These are phyloP conservation scores for Aproaerema taeniolella DNA, from an alignment of 2,888 invertebrate species.

Conservation along the genomic window DNA sequence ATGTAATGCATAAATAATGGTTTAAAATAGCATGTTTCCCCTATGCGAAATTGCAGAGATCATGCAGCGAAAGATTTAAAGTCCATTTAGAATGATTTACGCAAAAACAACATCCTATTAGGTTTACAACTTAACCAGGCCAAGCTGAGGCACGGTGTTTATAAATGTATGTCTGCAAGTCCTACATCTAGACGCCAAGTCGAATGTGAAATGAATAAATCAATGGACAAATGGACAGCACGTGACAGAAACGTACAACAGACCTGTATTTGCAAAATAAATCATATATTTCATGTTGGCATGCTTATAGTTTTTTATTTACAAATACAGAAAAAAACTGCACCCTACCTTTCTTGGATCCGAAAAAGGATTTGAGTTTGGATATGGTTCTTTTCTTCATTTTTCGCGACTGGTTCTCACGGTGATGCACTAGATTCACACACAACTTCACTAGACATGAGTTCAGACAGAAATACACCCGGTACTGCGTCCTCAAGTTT, in stretches of 20 bases:
- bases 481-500: slow-evolving; percentile 70
- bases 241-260: slow-evolving; percentile 26
- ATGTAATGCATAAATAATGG: not conserved
- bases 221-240: slow-evolving; percentile 15
- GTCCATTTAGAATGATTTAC: not conserved
- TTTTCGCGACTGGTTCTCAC: slow-evolving; percentile 29
- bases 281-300: not conserved
- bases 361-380: slow-evolving; percentile 65
- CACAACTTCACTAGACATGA: slow-evolving; percentile 51
- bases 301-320: no score
- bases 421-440: slow-evolving; percentile 36
- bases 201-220: slow-evolving; percentile 6
- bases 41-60: not conserved
- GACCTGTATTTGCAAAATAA: slow-evolving; percentile 20
- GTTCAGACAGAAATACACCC: slow-evolving; percentile 68
- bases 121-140: not conserved
- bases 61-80: not conserved
- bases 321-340: no score
- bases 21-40: not conserved
- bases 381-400: slow-evolving; percentile 72
- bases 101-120: not conserved
- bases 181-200: slow-evolving; percentile 5
- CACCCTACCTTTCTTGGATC: slow-evolving; percentile 68
- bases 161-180: slow-evolving; percentile 7
- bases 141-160: slow-evolving; percentile 1